Conservation (phyloP, 2,888 invertebrate genomes). For the Amitus sp. region DNA sequence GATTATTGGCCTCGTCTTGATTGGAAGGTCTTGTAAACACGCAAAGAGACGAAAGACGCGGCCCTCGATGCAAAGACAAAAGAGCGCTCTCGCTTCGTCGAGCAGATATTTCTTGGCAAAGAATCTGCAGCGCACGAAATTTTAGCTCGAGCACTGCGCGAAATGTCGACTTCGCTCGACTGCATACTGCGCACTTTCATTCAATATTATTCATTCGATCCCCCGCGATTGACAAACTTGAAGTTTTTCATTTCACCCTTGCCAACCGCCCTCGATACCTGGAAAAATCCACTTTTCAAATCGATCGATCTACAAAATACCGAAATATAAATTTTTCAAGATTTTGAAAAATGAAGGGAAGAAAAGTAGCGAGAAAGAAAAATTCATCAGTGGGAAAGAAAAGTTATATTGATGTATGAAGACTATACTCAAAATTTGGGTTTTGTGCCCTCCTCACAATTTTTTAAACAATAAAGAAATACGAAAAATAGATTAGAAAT, state of each 20-base stretch:
- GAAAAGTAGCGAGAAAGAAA: too few relatives aligned
- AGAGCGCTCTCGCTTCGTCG: slow-evolving; percentile 33
- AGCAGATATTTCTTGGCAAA: slow-evolving; percentile 40
- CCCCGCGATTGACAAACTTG: neutral
- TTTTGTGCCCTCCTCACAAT: too few relatives aligned
- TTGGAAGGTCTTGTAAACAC: slow-evolving; percentile 11
- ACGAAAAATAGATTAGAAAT: too few relatives aligned
- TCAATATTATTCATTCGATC: neutral
- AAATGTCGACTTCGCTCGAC: slow-evolving; percentile 25
- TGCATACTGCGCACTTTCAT: slow-evolving; percentile 28
- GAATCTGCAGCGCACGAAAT: slow-evolving; percentile 31
- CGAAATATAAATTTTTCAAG: too few relatives aligned
- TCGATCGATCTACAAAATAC: too few relatives aligned
- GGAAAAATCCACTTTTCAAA: too few relatives aligned
- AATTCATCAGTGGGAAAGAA: too few relatives aligned
- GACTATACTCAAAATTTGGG: too few relatives aligned
- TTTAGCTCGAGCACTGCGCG: slow-evolving; percentile 28
- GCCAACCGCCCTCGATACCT: too few relatives aligned
- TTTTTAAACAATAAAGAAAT: too few relatives aligned
- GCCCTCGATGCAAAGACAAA: slow-evolving; percentile 41
- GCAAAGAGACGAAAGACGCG: neutral
- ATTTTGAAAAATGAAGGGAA: too few relatives aligned
- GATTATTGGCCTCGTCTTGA: slow-evolving; percentile 25
- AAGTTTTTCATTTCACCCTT: neutral
- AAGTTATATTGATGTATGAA: too few relatives aligned